Evolutionary conservation across 2,888 invertebrate genomes (phyloP).

Genomic region (Cheilosia vulpina): DNA sequence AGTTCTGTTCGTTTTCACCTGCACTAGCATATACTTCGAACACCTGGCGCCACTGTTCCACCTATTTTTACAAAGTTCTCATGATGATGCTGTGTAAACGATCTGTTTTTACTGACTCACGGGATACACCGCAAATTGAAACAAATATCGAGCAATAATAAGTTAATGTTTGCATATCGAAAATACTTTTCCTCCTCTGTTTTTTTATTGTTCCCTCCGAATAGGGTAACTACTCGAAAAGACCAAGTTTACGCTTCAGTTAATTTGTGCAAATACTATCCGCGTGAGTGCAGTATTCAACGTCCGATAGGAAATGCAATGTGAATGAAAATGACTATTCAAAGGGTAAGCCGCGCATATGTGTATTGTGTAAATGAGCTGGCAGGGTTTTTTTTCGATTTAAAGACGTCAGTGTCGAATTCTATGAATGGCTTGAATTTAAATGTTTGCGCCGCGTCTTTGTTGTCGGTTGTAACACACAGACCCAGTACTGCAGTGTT

Average conservation of each 20-base stretch:
- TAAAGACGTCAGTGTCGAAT: constrained; percentile 30
- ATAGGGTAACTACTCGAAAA: constrained; percentile 49
- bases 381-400: constrained; percentile 46
- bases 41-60: constrained; percentile 33
- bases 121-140: constrained; percentile 46
- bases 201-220: constrained; percentile 6
- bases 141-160: constrained; percentile 36
- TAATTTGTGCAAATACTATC: constrained; percentile 69
- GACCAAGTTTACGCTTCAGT: constrained; percentile 74
- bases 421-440: constrained; percentile 41
- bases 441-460: constrained; percentile 52
- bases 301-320: constrained; percentile 48
- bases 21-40: background rate
- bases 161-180: constrained; percentile 53
- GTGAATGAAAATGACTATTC: constrained; percentile 32
- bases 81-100: constrained; percentile 39
- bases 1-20: too few relatives aligned
- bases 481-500: constrained; percentile 15
- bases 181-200: background rate
- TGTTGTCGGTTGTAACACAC: constrained; percentile 35
- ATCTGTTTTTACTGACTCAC: constrained; percentile 34
- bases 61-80: too few relatives aligned
- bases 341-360: constrained; percentile 33
- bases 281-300: constrained; percentile 6
- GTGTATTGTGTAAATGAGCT: constrained; percentile 43